Conservation (phyloP, 2,888 invertebrate species). For the Melanargia galathea region DNA sequence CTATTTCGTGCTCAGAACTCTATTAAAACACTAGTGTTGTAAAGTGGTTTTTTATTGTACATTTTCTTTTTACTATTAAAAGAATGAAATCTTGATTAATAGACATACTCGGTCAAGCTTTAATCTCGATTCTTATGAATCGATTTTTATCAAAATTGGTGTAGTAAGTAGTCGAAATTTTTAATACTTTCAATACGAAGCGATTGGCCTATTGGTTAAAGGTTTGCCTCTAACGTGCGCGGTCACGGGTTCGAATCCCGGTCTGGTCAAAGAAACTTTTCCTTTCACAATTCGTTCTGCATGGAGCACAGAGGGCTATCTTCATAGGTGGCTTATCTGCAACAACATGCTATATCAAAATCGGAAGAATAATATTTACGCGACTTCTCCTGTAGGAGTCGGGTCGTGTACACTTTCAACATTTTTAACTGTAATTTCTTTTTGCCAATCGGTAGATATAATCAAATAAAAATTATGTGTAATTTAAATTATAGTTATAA, state of each 20-base stretch:
- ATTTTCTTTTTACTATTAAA: neutral
- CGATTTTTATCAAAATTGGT: too few relatives aligned
- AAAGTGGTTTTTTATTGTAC: neutral
- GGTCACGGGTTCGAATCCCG: constrained; percentile 22
- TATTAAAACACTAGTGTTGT: neutral
- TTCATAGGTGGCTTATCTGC: constrained; percentile 57
- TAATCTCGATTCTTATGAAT: too few relatives aligned
- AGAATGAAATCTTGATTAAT: too few relatives aligned
- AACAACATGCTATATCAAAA: constrained; percentile 65
- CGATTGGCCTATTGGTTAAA: constrained; percentile 18
- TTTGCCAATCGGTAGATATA: neutral
- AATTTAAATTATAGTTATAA: too few relatives aligned
- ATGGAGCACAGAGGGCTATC: constrained; percentile 62
- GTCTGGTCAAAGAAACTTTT: neutral
- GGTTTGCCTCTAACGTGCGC: accelerated
- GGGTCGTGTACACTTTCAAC: constrained; percentile 73
- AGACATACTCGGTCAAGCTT: too few relatives aligned
- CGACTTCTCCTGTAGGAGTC: constrained; percentile 44
- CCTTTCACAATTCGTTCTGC: constrained; percentile 41
- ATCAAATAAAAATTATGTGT: neutral
- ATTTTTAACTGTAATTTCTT: constrained; percentile 39
- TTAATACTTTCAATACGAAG: neutral
- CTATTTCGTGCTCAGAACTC: too few relatives aligned
- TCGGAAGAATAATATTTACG: constrained; percentile 61
- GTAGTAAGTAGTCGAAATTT: neutral